Evolutionary conservation across 2,888 invertebrate species (phyloP), one percentile per base, ranked within the genome.

Genomic region (Pammene aurita): DNA sequence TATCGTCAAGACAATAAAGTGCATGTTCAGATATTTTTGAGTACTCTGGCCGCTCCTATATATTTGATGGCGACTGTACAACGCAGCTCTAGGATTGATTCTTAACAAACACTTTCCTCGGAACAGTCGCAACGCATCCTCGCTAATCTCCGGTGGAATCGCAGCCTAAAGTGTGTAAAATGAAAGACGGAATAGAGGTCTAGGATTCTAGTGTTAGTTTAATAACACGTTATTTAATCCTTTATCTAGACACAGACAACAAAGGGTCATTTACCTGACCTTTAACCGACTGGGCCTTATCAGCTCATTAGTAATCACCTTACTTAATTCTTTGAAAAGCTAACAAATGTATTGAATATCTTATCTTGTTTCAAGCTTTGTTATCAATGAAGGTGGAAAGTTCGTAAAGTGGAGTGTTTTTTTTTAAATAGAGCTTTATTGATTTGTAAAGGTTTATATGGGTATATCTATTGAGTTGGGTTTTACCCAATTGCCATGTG

Each of bases 271-370:
- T 26, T 9, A 56, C 35, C 56, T 46, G 38, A 18, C 38, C 48
- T 41, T 56, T 42, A 48, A 16, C 65, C 38, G 26, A 34, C 26
- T 13, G 13, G 14, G n/a, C 9, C 16, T 44, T 62, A 55, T 62
- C 55, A 62, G 38, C 48, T 62, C 55, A 41, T 67, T 67, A 67
- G 58, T 67, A 61, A 61, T 38, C 38, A 55, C 46, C 41, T 55
- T 38, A 13, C 18, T 55, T 67, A 62, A 67, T 67, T 67, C 41
- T 55, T 67, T 55, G 46, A 48, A 62, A 62, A 14, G 35, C 55
- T 46, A 61, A 61, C 66, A 60, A 46, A 46, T 34, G 63, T 38
- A 52, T 16, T 26, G 13, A 14, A 38, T 7, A 14, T 16, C 16
- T 18, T 48, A 57, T 67, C 66, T n/a, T 13, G 34, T 52, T 62